Percentiles rank a stretch among this genome's conserved stretches.
Evolutionary conservation across 64 coral and sea anemone genomes (phyloP).

Genomic region (Stichodactyla mertensii): DNA sequence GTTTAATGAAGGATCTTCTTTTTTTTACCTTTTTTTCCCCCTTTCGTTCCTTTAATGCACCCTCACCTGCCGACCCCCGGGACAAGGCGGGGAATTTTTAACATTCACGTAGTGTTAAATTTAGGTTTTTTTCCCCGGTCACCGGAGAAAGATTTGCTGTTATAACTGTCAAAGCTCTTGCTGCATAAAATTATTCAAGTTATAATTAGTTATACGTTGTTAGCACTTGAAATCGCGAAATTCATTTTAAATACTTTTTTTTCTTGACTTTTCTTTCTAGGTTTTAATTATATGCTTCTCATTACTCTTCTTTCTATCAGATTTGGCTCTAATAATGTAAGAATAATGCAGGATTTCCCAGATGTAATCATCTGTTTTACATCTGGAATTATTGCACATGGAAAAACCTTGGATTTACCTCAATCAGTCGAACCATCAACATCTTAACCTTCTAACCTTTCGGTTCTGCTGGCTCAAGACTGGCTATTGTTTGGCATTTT

Average conservation of each 20-base stretch:
- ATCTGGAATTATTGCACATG: not conserved
- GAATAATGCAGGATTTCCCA: not conserved
- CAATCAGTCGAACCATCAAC: not conserved
- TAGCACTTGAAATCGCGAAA: too few relatives aligned
- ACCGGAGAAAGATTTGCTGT: too few relatives aligned
- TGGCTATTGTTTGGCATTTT: not conserved
- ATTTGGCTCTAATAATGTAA: too few relatives aligned
- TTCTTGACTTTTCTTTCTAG: not conserved
- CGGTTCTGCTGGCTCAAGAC: not conserved
- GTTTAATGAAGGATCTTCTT: not conserved
- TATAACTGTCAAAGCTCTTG: too few relatives aligned
- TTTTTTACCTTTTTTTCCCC: not conserved
- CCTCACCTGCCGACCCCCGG: too few relatives aligned
- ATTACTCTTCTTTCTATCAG: not conserved
- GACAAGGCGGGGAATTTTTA: too few relatives aligned
- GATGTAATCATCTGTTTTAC: not conserved
- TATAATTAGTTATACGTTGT: too few relatives aligned
- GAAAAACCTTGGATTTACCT: not conserved
- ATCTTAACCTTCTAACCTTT: not conserved
- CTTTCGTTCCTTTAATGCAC: not conserved
- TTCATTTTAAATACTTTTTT: too few relatives aligned
- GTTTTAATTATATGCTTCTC: not conserved
- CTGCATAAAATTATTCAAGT: too few relatives aligned
- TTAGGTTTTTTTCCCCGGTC: too few relatives aligned
- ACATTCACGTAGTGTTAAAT: too few relatives aligned